Evolutionary conservation across 2,888 invertebrate species (phyloP).

Genomic region (Limnephilus lunatus): DNA sequence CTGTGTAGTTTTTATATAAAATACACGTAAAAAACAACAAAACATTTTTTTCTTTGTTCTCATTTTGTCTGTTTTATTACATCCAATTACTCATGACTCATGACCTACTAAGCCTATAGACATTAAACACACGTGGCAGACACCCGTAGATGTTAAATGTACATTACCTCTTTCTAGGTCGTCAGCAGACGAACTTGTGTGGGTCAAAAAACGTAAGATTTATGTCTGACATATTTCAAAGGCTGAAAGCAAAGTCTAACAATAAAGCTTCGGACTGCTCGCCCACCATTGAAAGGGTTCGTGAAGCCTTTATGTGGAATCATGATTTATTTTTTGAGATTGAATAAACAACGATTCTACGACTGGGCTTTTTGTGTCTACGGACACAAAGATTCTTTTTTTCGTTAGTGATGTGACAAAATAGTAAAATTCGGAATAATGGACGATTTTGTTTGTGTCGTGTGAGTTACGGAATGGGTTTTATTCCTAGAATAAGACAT

Average conservation of each 20-base stretch:
- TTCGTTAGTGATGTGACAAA: conserved; percentile 29
- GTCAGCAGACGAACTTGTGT: conserved; percentile 31
- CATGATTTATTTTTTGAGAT: conserved; percentile 56
- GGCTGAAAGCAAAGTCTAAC: conserved; percentile 47
- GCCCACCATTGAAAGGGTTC: conserved; percentile 59
- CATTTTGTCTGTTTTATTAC: background rate
- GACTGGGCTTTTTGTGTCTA: conserved; percentile 20
- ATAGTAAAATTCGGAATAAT: conserved; percentile 12
- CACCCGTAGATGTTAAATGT: background rate
- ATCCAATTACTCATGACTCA: background rate
- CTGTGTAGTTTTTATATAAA: background rate
- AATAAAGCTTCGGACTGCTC: conserved; percentile 48
- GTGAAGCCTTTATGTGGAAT: conserved; percentile 46
- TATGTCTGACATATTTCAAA: conserved; percentile 49
- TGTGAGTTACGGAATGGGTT: conserved; percentile 9
- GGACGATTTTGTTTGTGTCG: background rate
- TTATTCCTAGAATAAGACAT: background rate
- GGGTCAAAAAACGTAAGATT: conserved; percentile 46
- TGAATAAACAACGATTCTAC: conserved; percentile 41
- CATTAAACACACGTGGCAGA: conserved; percentile 43
- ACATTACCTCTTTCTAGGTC: conserved; percentile 44
- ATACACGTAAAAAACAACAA: background rate
- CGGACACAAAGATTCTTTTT: conserved; percentile 23
- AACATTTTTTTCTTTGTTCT: background rate
- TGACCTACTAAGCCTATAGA: conserved; percentile 22